Evolutionary conservation across 2,797 vertebrate genomes (phyloP), one percentile per base, ranked within the genome.

Genomic region (Cottoperca gobio): DNA sequence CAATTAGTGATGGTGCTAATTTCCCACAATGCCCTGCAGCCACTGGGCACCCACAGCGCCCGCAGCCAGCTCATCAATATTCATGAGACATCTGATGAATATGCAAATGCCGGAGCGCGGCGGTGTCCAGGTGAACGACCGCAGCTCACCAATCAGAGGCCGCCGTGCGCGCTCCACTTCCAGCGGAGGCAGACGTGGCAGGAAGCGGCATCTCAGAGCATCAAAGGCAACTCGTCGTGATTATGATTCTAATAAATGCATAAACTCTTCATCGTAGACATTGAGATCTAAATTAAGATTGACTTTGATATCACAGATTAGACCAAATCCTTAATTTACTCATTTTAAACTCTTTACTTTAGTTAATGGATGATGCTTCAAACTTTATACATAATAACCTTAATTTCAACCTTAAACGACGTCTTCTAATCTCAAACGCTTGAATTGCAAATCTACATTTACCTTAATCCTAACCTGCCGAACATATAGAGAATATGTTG

Each of bases 1-100:
- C 92, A 93, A 95, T 96, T 95, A 95, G 94, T 92, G 92, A 94
- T 95, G 92, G 94, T 89, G 94, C 93, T 95, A 94, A 95, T 96
- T 95, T 95, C 95, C 94, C 95, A 95, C 94, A 94, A 95, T 95
- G 94, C 94, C 95, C 95, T 88, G 94, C 94, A 95, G 95, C 95
- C 94, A 95, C 91, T 90, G 93, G 93, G 93, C 91, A 90, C 94
- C 94, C 94, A 94, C 92, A 92, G 95, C 66, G 92, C 93, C 92
- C 60, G 79, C 90, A 94, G 93, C 88, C 88, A 84, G 73, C 50
- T 79, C 85, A 94, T 96, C 90, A 95, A 95, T 95, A 96, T 95
- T 92, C 93, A 96, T 94, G 89, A 89, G 70, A 68, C 88, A 86
- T 89, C 86, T 88, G 92, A 95, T 95, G 94, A 95, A 91, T 93